phyloP scores from a whole-genome alignment of 2,888 invertebrate genomes.

The Scaptomyza parva region DNA sequence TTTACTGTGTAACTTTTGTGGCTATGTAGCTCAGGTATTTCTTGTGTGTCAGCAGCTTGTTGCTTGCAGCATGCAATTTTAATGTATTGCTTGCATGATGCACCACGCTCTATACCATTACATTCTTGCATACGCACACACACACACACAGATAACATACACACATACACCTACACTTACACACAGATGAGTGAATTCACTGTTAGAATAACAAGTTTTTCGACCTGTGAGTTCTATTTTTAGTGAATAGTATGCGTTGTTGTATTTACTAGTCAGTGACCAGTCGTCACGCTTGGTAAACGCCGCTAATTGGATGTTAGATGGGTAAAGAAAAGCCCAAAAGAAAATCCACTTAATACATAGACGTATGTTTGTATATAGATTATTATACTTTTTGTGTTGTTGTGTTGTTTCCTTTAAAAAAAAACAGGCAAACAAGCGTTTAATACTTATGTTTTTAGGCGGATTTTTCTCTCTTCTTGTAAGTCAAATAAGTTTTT shows the following conservation, averaged over 20 bases:
- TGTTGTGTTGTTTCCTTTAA: constrained; percentile 8
- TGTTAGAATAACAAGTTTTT: constrained; percentile 69
- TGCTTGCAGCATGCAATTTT: constrained; percentile 60
- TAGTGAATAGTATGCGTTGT: constrained; percentile 40
- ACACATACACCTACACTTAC: constrained; percentile 10
- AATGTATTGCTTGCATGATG: constrained; percentile 49
- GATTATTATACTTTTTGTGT: constrained; percentile 19
- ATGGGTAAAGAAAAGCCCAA: constrained; percentile 33
- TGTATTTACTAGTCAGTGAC: constrained; percentile 53
- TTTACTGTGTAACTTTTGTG: constrained; percentile 27
- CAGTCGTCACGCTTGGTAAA: constrained; percentile 64
- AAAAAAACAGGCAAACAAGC: background rate
- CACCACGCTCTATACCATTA: constrained; percentile 36
- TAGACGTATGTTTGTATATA: constrained; percentile 16
- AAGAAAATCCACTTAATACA: constrained; percentile 49
- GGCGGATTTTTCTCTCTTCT: background rate
- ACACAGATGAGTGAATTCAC: constrained; percentile 49
- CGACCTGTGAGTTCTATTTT: constrained; percentile 63
- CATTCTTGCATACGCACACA: constrained; percentile 16
- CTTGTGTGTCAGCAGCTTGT: constrained; percentile 26
- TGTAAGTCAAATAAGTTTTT: constrained; percentile 11
- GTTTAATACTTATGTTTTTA: background rate
- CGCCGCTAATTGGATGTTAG: constrained; percentile 64
- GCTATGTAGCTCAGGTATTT: constrained; percentile 32
- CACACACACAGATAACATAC: constrained; percentile 6